Evolutionary conservation across 2,797 vertebrate species (phyloP), one percentile per base, ranked within the genome.

Genomic region (Menidia menidia): DNA sequence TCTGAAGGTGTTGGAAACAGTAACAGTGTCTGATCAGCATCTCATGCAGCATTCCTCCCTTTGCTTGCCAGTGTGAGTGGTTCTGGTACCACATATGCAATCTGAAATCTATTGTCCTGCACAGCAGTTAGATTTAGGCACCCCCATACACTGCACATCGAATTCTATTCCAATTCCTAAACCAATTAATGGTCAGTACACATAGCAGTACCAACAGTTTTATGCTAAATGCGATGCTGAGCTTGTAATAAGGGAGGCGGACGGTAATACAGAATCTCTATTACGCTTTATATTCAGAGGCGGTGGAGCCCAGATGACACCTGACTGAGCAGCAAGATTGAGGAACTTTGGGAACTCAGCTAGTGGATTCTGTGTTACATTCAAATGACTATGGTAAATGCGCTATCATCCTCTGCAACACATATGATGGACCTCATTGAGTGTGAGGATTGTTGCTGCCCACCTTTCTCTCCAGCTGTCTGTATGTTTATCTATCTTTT

Each of bases 1-100:
- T 75, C 81, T 81, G 87, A 88, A 83, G 84, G 81, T 88, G 87
- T 65, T 84, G 81, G 78, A 84, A 77, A 87, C 75, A 75, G 60
- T 55, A 78, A 53, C 77, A 15, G 58, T 55, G 83, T 88, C 87
- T 87, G 80, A 89, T 87, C 58, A 50, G 56, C 47, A 73, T 68
- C 78, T 89, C 78, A 69, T 52, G 66, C 65, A 78, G 79, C 80
- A 87, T 90, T 84, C 84, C 57, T 84, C 19, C 57, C 75, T 71
- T 83, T 66, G 67, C 80, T 82, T 78, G 85, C 86, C 87, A 80
- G 78, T 60, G 52, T 78, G 75, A 73, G 67, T 54, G 75, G 77
- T 55, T 60, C 74, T 60, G 67, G 54, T 56, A 86, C 80, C 75
- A 77, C 78, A 72, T 66, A 73, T 64, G 64, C 74, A 53, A 88